Evolutionary conservation across 2,113 vertebrate genomes (phyloP).

Genomic region (Hemiscyllium ocellatum): DNA sequence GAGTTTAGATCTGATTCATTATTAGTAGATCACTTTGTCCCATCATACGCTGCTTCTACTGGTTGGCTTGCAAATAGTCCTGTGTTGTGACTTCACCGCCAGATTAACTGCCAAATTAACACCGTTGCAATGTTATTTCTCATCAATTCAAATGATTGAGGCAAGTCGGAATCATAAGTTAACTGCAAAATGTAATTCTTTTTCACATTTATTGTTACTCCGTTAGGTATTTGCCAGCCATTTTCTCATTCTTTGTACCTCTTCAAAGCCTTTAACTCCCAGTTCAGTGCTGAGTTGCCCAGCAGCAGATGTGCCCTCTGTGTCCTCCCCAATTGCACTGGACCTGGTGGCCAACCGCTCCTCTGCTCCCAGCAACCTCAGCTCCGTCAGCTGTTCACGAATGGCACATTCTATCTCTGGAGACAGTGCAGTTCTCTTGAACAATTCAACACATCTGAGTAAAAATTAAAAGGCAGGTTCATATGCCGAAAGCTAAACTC

Average conservation of each 20-base stretch:
- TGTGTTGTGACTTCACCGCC: no score
- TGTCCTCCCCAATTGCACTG: conserved; percentile 30
- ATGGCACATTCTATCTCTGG: conserved; percentile 26
- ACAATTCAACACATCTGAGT: conserved; percentile 16
- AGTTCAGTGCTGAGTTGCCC: conserved; percentile 29
- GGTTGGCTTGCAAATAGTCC: no score
- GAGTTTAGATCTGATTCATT: no score
- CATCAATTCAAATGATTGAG: background rate
- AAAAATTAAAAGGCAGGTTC: background rate
- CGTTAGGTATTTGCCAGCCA: background rate
- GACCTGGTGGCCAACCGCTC: conserved; percentile 5
- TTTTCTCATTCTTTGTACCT: background rate
- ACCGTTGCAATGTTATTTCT: background rate
- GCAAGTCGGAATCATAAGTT: background rate
- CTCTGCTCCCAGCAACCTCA: conserved; percentile 1
- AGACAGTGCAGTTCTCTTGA: background rate
- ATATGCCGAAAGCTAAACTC: background rate
- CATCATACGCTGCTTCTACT: no score
- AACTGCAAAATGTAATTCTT: background rate
- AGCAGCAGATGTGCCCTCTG: conserved; percentile 29
- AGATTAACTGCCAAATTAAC: background rate
- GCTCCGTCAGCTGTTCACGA: background rate
- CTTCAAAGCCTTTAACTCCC: conserved; percentile 27
- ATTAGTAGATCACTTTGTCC: no score
- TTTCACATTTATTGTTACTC: background rate